Evolutionary conservation across 2,113 vertebrate genomes (phyloP).

Genomic region (Mirza zaza): DNA sequence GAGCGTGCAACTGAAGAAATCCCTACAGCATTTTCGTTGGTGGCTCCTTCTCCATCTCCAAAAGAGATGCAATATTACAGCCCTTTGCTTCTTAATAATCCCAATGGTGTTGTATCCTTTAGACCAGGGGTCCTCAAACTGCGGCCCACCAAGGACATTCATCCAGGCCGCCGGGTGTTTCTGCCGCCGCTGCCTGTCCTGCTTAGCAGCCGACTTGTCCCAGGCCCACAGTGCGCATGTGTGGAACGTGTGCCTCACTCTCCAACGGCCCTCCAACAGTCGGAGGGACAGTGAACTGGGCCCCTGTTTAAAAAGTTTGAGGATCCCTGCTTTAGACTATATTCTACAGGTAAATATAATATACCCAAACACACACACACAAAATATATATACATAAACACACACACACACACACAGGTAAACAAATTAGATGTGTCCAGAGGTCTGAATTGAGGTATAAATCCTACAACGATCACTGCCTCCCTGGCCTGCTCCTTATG

Average conservation of each 20-base stretch:
- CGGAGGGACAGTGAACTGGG: too few species aligned
- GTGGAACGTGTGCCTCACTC: too few species aligned
- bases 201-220: too few species aligned
- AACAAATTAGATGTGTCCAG: neutral
- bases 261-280: too few species aligned
- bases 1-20: neutral
- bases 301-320: too few species aligned
- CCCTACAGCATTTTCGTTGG: neutral
- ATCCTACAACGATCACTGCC: neutral
- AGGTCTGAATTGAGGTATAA: neutral
- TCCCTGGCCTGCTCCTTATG: neutral
- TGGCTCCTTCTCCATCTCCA: neutral
- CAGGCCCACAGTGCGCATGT: too few species aligned
- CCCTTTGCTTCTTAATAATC: neutral
- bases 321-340: neutral
- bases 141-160: too few species aligned
- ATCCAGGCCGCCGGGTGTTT: too few species aligned
- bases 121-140: too few species aligned
- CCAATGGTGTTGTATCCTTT: too few species aligned
- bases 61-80: neutral
- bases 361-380: neutral
- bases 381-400: too few species aligned
- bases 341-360: neutral
- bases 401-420: neutral
- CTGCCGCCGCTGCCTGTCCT: too few species aligned